Percentiles rank a stretch among this genome's conserved stretches.
Conservation (phyloP, 2,797 vertebrate species). For the Acanthornis magna region DNA sequence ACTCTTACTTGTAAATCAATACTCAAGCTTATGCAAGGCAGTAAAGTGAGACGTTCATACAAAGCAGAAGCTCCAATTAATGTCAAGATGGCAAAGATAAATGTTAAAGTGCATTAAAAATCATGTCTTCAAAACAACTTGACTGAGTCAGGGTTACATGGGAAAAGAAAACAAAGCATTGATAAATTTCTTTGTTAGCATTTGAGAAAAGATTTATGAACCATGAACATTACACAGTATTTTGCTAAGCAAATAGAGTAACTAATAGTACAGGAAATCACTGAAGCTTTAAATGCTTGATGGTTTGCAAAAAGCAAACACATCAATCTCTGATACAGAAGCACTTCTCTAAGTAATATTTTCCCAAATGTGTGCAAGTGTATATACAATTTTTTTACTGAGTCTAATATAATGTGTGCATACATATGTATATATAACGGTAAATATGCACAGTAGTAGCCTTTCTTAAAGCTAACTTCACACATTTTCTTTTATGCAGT, state of each 20-base stretch:
- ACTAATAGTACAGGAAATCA: neutral
- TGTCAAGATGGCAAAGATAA: neutral
- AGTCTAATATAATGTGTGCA: neutral
- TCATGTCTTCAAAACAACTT: neutral
- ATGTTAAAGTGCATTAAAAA: neutral
- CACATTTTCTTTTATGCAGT: neutral
- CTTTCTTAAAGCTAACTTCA: neutral
- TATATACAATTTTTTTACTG: neutral
- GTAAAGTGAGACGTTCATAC: neutral
- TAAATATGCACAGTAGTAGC: neutral
- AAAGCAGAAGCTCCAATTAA: neutral
- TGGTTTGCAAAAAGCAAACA: neutral
- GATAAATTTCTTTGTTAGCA: neutral
- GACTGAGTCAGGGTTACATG: neutral
- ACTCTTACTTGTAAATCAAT: neutral
- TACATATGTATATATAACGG: neutral
- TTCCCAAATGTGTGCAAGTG: neutral
- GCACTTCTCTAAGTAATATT: neutral
- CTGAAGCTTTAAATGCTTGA: neutral
- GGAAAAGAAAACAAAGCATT: neutral
- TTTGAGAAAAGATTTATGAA: neutral
- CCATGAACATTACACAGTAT: neutral
- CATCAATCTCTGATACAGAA: neutral
- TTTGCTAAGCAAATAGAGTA: conserved; percentile 45
- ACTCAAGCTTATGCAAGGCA: neutral